Evolutionary conservation across 1,140 invertebrate genomes (phyloP).

Genomic region (Anthonomus grandis): DNA sequence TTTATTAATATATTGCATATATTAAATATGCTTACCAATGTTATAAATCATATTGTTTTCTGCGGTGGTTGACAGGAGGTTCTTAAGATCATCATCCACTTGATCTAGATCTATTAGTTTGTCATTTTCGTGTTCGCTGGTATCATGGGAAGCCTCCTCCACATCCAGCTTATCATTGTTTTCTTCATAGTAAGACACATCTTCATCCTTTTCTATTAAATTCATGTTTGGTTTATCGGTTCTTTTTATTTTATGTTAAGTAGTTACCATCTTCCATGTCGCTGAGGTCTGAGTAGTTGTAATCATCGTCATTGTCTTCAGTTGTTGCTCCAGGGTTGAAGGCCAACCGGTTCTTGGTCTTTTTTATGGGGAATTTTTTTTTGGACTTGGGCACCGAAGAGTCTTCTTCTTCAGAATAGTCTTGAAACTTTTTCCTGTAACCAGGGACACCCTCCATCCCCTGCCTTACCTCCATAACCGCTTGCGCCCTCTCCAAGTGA

Average conservation of each 20-base stretch:
- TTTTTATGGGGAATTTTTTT: constrained; percentile 15
- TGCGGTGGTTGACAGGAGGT: no score
- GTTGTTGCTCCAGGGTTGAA: constrained; percentile 6
- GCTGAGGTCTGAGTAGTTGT: constrained; percentile 22
- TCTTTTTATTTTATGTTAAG: neutral
- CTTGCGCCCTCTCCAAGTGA: neutral
- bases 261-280: constrained; percentile 15
- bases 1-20: no score
- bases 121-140: constrained; percentile 1
- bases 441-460: neutral
- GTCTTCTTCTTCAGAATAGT: constrained; percentile 30
- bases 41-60: no score
- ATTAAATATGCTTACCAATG: no score
- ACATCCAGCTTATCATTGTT: neutral
- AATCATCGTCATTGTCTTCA: constrained; percentile 28
- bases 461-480: neutral
- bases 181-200: constrained; percentile 10
- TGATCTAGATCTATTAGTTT: constrained; percentile 5
- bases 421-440: constrained; percentile 22
- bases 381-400: neutral
- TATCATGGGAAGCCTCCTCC: neutral
- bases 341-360: constrained; percentile 23
- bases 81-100: no score
- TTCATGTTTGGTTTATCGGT: neutral
- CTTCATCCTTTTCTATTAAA: constrained; percentile 1